Base-by-base conservation (phyloP, 2,888 invertebrate genomes). In the Drosophila algonquin region DNA sequence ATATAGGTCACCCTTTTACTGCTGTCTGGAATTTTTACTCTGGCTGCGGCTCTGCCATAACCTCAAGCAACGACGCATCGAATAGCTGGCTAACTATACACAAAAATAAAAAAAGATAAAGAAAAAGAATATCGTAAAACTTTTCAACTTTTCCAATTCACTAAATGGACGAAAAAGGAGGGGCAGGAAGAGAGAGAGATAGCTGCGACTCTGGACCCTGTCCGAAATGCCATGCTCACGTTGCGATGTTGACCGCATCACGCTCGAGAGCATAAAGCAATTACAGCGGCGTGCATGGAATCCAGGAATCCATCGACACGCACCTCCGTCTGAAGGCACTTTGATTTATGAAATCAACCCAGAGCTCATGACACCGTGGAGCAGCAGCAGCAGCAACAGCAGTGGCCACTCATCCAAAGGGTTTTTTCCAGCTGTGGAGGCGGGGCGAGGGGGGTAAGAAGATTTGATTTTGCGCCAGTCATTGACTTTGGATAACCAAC, bases 241-340 rank as follows among this genome's bases (percentile, higher is more conserved):
- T 78, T 88, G 78, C 86, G 74, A 67, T 86, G 88, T 79, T 83
- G 86, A 83, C 83, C 83, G 83, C 88, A 76, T 78, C 88, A 83
- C 88, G 83, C 78, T 82, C 70, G 76, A 86, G 67, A 86, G 78
- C 78, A 78, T 83, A 83, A 83, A 86, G 88, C 83, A 83, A 83
- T 83, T 83, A 86, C 86, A 64, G 73, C 62, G 63, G 69, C 88
- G 73, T 82, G 83, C 78, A 70, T 79, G 77, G 86, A 81, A 81
- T 82, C 69, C 70, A 40, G 56, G 35, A 53, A 35, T 58, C 56
- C 54, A 30, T 54, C 65, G 16, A 53, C 63, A 53, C 63, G 63
- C 70, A 60, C 71, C 61, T 50, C 71, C 61, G 44, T 51, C 48
- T 21, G 63, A 59, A 57, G 47, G 62, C 71, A 78, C 73, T 75